Base-by-base conservation (phyloP, 2,113 vertebrate species). In the Prolemur simus region DNA sequence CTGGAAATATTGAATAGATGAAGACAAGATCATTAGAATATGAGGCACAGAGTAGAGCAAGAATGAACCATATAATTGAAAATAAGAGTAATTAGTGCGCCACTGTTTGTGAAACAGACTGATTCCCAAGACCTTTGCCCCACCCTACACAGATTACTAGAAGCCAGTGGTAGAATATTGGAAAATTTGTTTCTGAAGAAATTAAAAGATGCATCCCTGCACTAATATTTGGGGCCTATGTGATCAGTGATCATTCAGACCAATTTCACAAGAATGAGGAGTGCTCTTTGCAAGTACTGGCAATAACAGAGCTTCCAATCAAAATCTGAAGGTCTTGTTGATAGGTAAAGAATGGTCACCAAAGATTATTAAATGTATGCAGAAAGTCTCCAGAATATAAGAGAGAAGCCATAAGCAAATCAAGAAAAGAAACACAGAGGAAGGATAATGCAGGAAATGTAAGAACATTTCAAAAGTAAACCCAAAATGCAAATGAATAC, bases 391-490 rank as follows among this genome's bases (percentile, higher is more conserved):
- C 32, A 74, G 6, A 47, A 63, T 47, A 54, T 25, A 54, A 92
- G 6, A 78, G 2, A 73, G 15, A 92, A 45, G 11, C 54, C 18
- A 90, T 34, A 83, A 84, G 25, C 32, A 94, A 88, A 83, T 12
- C n/a, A 89, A 56, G 23, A 42, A 87, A 84, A 69, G 23, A 85
- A 87, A 88, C 58, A 90, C 68, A 73, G 25, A 88, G 54, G 37
- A 85, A 94, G 64, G 27, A 42, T 39, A 84, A 68, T 39, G 21
- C 15, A 91, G 56, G 60, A 66, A 81, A 32, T 63, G 12, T 1
- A 90, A 87, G 7, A 92, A 71, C 32, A 84, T 87, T 74, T 83
- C 29, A 71, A 95, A 96, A 77, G 76, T 56, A 71, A 93, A 96
- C 69, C 20, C 18, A 76, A 95, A 66, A 54, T 73, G 11, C 29